Conservation (phyloP, 2,113 vertebrate species). For the Xyrauchen texanus region DNA sequence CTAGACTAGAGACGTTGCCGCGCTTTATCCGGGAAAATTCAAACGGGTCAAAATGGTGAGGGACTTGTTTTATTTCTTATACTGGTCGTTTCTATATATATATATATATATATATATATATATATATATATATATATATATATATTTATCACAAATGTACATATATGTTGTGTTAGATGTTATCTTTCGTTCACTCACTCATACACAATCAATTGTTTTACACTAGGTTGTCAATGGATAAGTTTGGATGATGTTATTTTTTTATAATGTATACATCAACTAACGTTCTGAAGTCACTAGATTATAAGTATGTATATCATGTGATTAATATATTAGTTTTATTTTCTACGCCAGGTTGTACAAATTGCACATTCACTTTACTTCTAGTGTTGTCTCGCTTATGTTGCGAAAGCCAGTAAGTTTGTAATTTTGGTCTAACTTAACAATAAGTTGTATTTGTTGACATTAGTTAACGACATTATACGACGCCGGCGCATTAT, state of each 20-base stretch:
- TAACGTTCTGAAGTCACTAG: background rate
- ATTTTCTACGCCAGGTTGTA: too few species aligned
- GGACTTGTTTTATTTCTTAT: background rate
- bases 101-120: background rate
- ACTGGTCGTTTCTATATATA: background rate
- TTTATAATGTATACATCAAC: background rate
- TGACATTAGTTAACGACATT: too few species aligned
- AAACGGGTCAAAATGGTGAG: slow-evolving; percentile 28
- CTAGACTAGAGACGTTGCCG: slow-evolving; percentile 2
- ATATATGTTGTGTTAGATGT: background rate
- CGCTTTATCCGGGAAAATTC: slow-evolving; percentile 28
- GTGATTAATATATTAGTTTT: too few species aligned
- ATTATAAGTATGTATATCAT: too few species aligned
- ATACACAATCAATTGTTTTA: background rate
- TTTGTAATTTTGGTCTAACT: too few species aligned
- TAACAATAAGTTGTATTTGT: too few species aligned
- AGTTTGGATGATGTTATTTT: background rate
- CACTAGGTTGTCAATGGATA: background rate
- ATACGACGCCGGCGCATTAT: too few species aligned
- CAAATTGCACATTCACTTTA: too few species aligned
- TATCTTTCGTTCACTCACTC: background rate
- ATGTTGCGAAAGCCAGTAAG: too few species aligned
- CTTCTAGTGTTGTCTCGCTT: too few species aligned
- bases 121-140: background rate
- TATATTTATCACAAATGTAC: background rate